Conservation (phyloP, 2,888 invertebrate genomes). For the Ischnus inquisitorius region DNA sequence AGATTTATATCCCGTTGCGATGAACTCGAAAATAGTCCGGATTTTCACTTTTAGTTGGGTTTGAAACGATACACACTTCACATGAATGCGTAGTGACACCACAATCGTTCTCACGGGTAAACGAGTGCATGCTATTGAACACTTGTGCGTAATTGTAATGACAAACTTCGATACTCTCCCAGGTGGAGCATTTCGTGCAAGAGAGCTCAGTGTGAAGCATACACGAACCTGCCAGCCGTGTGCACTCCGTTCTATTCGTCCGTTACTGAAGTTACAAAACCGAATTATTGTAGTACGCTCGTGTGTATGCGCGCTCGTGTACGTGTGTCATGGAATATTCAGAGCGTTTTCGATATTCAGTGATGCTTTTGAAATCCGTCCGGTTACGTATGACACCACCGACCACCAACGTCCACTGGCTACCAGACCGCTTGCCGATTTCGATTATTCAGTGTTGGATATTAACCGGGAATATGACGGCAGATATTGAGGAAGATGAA, state of each 20-base stretch:
- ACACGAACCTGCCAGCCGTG: too few relatives aligned
- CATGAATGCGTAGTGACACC: too few relatives aligned
- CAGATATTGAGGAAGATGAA: constrained; percentile 38
- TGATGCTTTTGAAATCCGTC: constrained; percentile 12
- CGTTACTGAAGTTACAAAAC: too few relatives aligned
- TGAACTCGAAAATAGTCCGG: too few relatives aligned
- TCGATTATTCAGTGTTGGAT: constrained; percentile 45
- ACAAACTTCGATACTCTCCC: neutral
- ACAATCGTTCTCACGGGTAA: neutral
- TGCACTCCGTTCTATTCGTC: too few relatives aligned
- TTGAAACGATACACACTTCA: too few relatives aligned
- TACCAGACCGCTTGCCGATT: neutral
- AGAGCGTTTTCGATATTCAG: constrained; percentile 6
- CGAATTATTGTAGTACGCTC: too few relatives aligned
- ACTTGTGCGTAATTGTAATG: neutral
- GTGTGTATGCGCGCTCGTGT: neutral
- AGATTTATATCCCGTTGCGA: too few relatives aligned
- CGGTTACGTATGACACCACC: constrained; percentile 6
- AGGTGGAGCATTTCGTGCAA: neutral
- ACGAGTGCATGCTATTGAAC: neutral
- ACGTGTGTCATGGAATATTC: neutral
- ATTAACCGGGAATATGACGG: constrained; percentile 50
- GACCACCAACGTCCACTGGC: constrained; percentile 24
- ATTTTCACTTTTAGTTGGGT: too few relatives aligned
- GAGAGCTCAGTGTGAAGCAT: too few relatives aligned